Base-by-base conservation (phyloP, 2,113 vertebrate species). In the Panurus biarmicus region DNA sequence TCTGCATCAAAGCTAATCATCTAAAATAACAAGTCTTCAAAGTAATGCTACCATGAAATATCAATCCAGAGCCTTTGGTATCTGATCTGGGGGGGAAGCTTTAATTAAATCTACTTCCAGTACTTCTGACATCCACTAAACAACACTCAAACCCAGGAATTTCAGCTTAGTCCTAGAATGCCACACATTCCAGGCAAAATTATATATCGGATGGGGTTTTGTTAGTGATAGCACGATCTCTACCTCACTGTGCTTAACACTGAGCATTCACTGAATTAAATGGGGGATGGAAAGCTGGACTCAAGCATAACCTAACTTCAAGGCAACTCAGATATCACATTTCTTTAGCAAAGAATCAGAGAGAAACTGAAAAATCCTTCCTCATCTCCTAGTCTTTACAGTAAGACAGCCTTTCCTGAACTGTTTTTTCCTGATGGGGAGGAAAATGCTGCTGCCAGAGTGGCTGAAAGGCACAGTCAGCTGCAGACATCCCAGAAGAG, bases 1-100 rank as follows among this genome's bases (percentile, higher is more conserved):
- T 83, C 93, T 91, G 66, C 85, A 95, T 66, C 78, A 87, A 62
- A 93, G 89, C 62, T 73, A 72, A 66, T 66, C 4, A 82, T 72
- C 77, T 81, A 48, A 69, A 96, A 57, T 57, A 89, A 85, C 70
- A 93, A 65, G 9, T 69, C 92, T 93, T 91, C 93, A 82, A 85
- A 89, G 76, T 47, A 61, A 75, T 60, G 17, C 60, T 60, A 77
- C 70, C 61, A 56, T 74, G 65, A 87, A 89, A 91, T 85, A 92
- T 70, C 64, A 87, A 87, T 54, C 54, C 73, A 65, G 40, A 51
- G 42, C 81, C 58, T 76, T 81, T 80, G 79, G 72, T 53, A 78
- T 87, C 84, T 65, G 48, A 89, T 72, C 71, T 1, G 5, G 29
- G 29, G 54, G 79, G 87, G 81, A 95, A 82, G 51, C 42, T 75